Evolutionary conservation across 2,113 vertebrate species (phyloP).

Genomic region (Podocnemis expansa): DNA sequence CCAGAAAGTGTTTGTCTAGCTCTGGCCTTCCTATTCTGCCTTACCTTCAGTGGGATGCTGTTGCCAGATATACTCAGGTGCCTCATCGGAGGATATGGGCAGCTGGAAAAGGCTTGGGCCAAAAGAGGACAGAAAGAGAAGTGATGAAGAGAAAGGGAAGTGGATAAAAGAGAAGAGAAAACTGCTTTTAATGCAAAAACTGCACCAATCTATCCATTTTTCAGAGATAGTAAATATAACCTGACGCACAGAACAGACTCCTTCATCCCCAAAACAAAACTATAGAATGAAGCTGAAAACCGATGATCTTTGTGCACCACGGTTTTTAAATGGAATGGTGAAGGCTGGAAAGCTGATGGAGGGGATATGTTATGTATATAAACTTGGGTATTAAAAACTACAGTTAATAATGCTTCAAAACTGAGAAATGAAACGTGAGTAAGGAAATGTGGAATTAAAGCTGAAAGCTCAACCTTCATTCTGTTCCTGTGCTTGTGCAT

Average conservation of each 20-base stretch:
- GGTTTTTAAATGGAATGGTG: not conserved
- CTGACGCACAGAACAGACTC: not conserved
- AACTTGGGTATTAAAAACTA: not conserved
- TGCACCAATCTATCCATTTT: not conserved
- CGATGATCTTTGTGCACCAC: not conserved
- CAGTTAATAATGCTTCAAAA: not conserved
- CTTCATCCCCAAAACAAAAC: not conserved
- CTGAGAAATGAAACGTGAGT: not conserved
- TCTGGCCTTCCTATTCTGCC: not conserved
- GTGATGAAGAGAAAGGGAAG: not conserved
- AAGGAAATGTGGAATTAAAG: not conserved
- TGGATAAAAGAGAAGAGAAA: not conserved
- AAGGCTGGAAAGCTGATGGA: not conserved
- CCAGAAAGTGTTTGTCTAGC: not conserved
- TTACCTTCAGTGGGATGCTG: not conserved
- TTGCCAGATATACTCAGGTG: not conserved
- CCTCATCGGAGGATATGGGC: not conserved
- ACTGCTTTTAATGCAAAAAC: not conserved
- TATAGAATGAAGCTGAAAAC: not conserved
- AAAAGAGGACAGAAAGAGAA: not conserved
- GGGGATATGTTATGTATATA: not conserved
- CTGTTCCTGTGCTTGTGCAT: not conserved
- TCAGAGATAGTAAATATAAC: not conserved
- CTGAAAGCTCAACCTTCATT: not conserved
- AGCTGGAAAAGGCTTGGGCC: not conserved